These are phyloP conservation scores for Acanthisitta chloris DNA, from an alignment of 2,113 vertebrate genomes.

Conservation along the genomic window DNA sequence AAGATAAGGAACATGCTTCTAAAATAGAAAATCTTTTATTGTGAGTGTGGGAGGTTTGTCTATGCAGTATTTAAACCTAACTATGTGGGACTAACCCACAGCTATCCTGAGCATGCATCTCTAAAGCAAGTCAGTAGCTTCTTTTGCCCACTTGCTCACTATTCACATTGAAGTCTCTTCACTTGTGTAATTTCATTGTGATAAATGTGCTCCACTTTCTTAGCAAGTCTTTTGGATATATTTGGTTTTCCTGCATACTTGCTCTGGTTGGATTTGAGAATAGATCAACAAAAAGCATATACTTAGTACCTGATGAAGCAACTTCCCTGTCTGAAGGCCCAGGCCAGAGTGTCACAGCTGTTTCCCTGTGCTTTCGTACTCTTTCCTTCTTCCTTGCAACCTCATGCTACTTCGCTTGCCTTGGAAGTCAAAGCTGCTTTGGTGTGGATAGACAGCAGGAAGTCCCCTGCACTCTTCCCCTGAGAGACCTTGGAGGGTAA, in stretches of 20 bases:
- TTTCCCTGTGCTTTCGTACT: not conserved
- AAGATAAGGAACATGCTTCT: not conserved
- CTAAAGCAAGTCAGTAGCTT: not conserved
- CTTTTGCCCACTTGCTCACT: not conserved
- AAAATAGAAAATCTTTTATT: not conserved
- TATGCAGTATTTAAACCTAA: not conserved
- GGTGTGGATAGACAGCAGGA: not conserved
- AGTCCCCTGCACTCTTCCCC: no score
- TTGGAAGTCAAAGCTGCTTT: not conserved
- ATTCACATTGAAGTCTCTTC: not conserved
- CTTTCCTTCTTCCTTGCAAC: not conserved
- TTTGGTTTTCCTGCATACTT: not conserved
- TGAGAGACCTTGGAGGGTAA: not conserved
- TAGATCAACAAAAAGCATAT: not conserved
- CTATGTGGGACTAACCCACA: not conserved
- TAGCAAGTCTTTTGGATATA: not conserved
- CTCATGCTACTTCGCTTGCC: not conserved
- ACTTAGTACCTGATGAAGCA: not conserved
- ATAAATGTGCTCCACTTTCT: not conserved
- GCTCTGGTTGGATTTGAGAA: not conserved
- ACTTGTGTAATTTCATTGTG: not conserved
- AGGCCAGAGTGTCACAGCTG: not conserved
- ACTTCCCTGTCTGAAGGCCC: not conserved
- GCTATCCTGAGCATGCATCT: not conserved
- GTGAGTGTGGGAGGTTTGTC: not conserved